Percentiles rank a stretch among this genome's conserved stretches.
Evolutionary conservation across 2,113 vertebrate genomes (phyloP).

Genomic region (Eubucco bourcierii): DNA sequence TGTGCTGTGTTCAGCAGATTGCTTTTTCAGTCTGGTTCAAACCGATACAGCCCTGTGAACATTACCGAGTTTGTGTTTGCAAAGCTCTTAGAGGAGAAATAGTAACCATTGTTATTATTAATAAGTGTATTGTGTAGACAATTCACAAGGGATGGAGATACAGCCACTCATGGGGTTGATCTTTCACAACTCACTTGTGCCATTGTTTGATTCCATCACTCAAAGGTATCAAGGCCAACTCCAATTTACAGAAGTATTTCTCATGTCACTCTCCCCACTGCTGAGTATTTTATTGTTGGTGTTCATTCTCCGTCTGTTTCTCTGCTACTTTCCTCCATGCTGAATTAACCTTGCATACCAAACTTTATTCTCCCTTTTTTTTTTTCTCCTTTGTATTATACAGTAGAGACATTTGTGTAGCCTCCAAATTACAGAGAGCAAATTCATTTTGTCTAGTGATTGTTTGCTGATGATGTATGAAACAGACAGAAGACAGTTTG

Average conservation of each 20-base stretch:
- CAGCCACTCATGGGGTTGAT: neutral
- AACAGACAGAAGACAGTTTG: conserved; percentile 67
- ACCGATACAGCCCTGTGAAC: neutral
- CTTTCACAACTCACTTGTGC: conserved; percentile 16
- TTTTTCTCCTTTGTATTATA: neutral
- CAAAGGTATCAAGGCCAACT: conserved; percentile 42
- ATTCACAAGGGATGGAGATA: neutral
- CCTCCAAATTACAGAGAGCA: conserved; percentile 47
- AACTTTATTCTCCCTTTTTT: conserved; percentile 7
- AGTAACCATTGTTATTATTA: conserved; percentile 34
- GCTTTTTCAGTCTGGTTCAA: neutral
- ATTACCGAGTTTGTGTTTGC: neutral
- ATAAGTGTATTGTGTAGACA: conserved; percentile 31
- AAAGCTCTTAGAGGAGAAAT: conserved; percentile 16
- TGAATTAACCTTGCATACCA: conserved; percentile 52
- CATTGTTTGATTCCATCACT: conserved; percentile 48
- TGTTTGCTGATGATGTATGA: conserved; percentile 67
- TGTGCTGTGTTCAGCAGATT: neutral
- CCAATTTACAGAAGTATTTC: conserved; percentile 36
- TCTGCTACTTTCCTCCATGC: conserved; percentile 23
- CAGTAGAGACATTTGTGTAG: conserved; percentile 35
- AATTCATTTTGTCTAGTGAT: conserved; percentile 68
- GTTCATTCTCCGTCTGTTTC: conserved; percentile 1
- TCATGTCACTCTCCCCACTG: neutral
- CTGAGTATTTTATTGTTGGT: conserved; percentile 18